Evolutionary conservation across 1,140 invertebrate genomes (phyloP), one percentile per base, ranked within the genome.

Genomic region (Drosophila kurseongensis): DNA sequence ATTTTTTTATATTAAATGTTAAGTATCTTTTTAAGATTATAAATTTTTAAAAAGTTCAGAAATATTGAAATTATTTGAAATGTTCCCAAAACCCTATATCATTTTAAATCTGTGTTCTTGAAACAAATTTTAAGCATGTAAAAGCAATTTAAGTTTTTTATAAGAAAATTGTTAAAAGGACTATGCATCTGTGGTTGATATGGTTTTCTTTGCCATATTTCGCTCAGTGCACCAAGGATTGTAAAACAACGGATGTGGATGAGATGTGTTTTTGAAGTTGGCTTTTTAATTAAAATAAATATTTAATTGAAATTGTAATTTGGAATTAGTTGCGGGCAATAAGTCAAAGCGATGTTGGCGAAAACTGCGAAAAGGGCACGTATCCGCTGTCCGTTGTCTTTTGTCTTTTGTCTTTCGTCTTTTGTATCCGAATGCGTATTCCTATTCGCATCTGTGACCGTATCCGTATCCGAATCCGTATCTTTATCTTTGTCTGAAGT

Each of bases 231-330:
- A 36, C 6, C 9, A 6, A 0, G 14, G 18, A 32, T 27, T 41
- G 45, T 27, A 36, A 51, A 65, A 69, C 59, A 58, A 63, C 62
- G 59, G 42, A 67, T 78, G 68, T 45, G 75, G 56, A 67, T 67
- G 61, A 57, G 69, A 75, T 88, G 57, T 66, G 66, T 86, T 72
- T 88, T 83, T 86, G 75, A 88, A 86, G 83, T 79, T 83, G 84
- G 67, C 84, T 89, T 88, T 86, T 89, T 83, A 83, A 88, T 88
- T 89, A 89, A 88, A 88, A 89, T 88, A 83, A 88, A 88, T 88
- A 88, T 89, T 88, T 88, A 83, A 88, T 88, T 89, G 72, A 80
- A 88, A 88, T 88, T 89, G 66, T 83, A 88, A 89, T 89, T 89
- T 67, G 76, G 72, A 86, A 83, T 86, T 79, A 88, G 83, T 86